phyloP scores from a whole-genome alignment of 2,113 vertebrate genomes.

The Crotalus viridis region DNA sequence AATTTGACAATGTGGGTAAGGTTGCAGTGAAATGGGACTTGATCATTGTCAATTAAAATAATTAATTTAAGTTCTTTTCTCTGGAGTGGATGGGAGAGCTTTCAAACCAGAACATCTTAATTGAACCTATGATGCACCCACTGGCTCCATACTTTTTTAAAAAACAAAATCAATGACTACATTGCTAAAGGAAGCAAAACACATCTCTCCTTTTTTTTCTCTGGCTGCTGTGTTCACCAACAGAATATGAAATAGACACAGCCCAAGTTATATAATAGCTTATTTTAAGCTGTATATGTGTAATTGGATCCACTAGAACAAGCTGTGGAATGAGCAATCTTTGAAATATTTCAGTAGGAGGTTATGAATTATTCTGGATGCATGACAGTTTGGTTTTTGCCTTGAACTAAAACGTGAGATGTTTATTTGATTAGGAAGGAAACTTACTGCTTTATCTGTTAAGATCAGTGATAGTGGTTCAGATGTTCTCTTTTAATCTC shows the following conservation, averaged over 20 bases:
- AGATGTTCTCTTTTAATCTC: background rate
- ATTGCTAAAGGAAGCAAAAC: background rate
- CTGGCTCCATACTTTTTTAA: background rate
- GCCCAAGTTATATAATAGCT: slow-evolving; percentile 6
- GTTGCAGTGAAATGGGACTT: background rate
- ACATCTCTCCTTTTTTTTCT: background rate
- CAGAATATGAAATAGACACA: slow-evolving; percentile 19
- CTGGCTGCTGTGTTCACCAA: background rate
- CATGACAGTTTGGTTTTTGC: background rate
- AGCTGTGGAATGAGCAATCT: background rate
- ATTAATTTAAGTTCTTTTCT: background rate
- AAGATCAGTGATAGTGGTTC: background rate
- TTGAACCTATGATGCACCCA: slow-evolving; percentile 5
- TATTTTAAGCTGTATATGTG: background rate
- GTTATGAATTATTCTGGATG: background rate
- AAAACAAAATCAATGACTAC: background rate
- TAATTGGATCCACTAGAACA: slow-evolving; percentile 11
- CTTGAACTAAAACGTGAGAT: background rate
- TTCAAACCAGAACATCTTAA: slow-evolving; percentile 3
- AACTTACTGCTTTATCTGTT: background rate
- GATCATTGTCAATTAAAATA: background rate
- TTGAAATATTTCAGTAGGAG: background rate
- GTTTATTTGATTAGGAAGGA: background rate
- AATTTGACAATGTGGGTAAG: background rate
- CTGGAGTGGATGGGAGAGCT: background rate